phyloP scores from a whole-genome alignment of 2,113 vertebrate genomes.

The Terrapene triunguis region DNA sequence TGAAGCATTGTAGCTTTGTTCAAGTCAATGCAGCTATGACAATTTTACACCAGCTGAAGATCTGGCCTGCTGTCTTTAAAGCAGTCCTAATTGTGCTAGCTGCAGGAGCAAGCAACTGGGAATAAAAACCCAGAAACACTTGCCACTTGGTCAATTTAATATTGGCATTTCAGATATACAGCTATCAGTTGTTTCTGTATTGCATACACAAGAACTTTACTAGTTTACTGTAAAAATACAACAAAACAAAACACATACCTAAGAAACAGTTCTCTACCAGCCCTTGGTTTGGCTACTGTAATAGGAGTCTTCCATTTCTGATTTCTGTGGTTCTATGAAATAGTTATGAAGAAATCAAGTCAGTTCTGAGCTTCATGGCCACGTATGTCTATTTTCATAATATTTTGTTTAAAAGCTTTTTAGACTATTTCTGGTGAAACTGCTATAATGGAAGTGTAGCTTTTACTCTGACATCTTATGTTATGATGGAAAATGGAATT shows the following conservation, averaged over 20 bases:
- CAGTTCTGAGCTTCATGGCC: neutral
- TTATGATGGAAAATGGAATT: neutral
- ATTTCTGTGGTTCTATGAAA: neutral
- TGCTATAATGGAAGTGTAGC: neutral
- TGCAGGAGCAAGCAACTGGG: neutral
- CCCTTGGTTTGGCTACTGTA: neutral
- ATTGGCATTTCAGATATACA: neutral
- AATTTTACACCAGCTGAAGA: neutral
- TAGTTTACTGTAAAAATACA: neutral
- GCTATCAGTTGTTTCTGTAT: neutral
- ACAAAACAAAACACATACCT: neutral
- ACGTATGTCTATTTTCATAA: neutral
- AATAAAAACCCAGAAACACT: fast-evolving
- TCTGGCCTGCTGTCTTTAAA: neutral
- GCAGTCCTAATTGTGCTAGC: neutral
- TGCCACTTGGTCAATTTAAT: neutral
- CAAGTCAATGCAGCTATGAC: neutral
- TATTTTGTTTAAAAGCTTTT: neutral
- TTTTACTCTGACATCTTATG: neutral
- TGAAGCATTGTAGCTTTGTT: neutral
- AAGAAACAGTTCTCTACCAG: neutral
- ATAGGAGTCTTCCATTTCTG: neutral
- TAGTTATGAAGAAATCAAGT: neutral
- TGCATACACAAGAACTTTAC: neutral
- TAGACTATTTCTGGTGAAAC: neutral